Conservation (phyloP, 2,888 invertebrate genomes). For the Cryptosula pallasiana region DNA sequence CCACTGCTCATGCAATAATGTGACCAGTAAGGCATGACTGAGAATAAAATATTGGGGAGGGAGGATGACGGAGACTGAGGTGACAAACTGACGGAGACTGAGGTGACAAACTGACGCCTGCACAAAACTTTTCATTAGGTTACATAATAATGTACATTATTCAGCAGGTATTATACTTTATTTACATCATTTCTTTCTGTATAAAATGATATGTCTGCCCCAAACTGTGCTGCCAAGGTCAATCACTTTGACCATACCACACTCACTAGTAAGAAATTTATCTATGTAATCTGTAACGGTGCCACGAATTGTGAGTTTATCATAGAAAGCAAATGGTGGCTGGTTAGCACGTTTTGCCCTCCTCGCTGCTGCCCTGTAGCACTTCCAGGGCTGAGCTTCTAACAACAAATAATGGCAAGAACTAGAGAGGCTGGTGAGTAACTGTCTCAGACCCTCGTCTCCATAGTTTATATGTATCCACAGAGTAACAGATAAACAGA, state of each 20-base stretch:
- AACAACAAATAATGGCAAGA: slow-evolving; percentile 63
- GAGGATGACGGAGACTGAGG: too few relatives aligned
- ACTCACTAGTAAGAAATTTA: slow-evolving; percentile 55
- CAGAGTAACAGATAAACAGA: slow-evolving; percentile 81
- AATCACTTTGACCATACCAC: slow-evolving; percentile 34
- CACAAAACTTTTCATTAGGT: too few relatives aligned
- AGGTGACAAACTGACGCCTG: too few relatives aligned
- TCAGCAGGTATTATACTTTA: too few relatives aligned
- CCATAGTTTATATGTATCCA: slow-evolving; percentile 84
- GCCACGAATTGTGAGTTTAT: slow-evolving; percentile 61
- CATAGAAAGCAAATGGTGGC: slow-evolving; percentile 61
- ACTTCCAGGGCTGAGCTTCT: slow-evolving; percentile 82
- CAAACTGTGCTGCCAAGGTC: slow-evolving; percentile 32
- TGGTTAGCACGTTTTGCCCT: slow-evolving; percentile 64
- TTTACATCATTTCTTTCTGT: background rate
- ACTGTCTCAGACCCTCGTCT: slow-evolving; percentile 65
- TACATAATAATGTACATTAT: too few relatives aligned
- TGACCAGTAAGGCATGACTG: too few relatives aligned
- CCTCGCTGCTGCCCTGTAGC: slow-evolving; percentile 71
- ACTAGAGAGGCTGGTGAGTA: slow-evolving; percentile 60
- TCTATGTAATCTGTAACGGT: slow-evolving; percentile 64
- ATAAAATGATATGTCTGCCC: slow-evolving; percentile 26
- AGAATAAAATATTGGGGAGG: too few relatives aligned
- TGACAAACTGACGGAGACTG: too few relatives aligned
- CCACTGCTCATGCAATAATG: too few relatives aligned